These are phyloP conservation scores for Atrina japonica DNA, from an alignment of 2,888 invertebrate species.

Conservation along the genomic window DNA sequence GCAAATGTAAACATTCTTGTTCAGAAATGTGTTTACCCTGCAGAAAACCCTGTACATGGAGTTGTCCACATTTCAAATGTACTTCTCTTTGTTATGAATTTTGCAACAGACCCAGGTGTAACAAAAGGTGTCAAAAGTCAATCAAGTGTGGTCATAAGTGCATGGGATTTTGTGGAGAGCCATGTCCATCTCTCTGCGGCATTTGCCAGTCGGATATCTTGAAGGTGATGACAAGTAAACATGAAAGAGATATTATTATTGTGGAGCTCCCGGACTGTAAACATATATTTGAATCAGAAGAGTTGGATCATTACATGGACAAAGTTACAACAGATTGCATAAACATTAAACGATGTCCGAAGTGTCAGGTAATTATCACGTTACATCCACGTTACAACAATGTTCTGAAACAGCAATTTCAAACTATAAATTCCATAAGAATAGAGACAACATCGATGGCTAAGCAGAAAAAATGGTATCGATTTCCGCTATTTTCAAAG, in stretches of 20 bases:
- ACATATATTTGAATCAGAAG: conserved; percentile 13
- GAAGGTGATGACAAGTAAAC: not conserved
- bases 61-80: conserved; percentile 72
- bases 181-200: conserved; percentile 84
- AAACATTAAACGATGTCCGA: conserved; percentile 15
- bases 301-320: conserved; percentile 11
- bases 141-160: conserved; percentile 81
- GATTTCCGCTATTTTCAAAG: not conserved
- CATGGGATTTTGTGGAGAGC: conserved; percentile 88
- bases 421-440: not conserved
- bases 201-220: conserved; percentile 10
- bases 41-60: conserved; percentile 11
- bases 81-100: conserved; percentile 73
- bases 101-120: conserved; percentile 76
- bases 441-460: not conserved
- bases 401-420: conserved; percentile 3
- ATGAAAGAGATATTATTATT: not conserved
- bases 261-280: conserved; percentile 29
- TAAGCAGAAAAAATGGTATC: not conserved
- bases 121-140: conserved; percentile 73
- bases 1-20: conserved; percentile 18
- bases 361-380: conserved; percentile 8
- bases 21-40: conserved; percentile 20
- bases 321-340: not conserved
- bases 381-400: conserved; percentile 25